Evolutionary conservation across 1,140 invertebrate species (phyloP), one percentile per base, ranked within the genome.

Genomic region (Leguminivora glycinivorella): DNA sequence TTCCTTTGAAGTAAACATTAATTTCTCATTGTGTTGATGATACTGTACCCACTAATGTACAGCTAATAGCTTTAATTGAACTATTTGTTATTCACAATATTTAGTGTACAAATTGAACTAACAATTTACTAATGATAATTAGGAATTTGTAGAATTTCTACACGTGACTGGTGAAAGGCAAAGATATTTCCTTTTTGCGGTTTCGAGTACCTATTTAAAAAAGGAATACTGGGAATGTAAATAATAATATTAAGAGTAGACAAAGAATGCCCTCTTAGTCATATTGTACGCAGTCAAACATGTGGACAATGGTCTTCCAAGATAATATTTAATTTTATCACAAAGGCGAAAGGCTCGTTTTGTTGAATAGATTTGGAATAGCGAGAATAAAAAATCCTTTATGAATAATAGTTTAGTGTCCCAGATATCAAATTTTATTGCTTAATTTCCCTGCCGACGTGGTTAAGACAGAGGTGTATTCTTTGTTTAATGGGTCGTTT

Each of bases 241-340:
- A 38, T 38, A 22, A 17, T 3, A 19, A 19, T 52, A 19, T 22
- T 22, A 5, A 22, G n/a, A n/a, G n/a, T n/a, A 22, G 6, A 52
- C 47, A 52, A 52, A 52, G 47, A 19, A 19, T 19, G n/a, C 6
- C n/a, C 43, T 17, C 9, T 52, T 52, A 52, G 47, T 52, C 19
- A 52, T 22, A 22, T 10, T 52, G 17, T 52, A 22, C 6, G n/a
- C 40, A n/a, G 40, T 47, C 4, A 0, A 7, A 22, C 58, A 17
- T 1, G 2, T 29, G 58, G 25, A 63, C n/a, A 34, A 63, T 63
- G 5, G n/a, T 31, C 25, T 19, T 63, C 58, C 26, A n/a, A n/a
- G 26, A 63, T 63, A 17, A 63, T 58, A 14, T 63, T 63, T 63
- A 63, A 63, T 63, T 63, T 63, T 31, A 63, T 63, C 58, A 63